These are phyloP conservation scores for Andrena fulva DNA, from an alignment of 2,888 invertebrate genomes.

Conservation along the genomic window DNA sequence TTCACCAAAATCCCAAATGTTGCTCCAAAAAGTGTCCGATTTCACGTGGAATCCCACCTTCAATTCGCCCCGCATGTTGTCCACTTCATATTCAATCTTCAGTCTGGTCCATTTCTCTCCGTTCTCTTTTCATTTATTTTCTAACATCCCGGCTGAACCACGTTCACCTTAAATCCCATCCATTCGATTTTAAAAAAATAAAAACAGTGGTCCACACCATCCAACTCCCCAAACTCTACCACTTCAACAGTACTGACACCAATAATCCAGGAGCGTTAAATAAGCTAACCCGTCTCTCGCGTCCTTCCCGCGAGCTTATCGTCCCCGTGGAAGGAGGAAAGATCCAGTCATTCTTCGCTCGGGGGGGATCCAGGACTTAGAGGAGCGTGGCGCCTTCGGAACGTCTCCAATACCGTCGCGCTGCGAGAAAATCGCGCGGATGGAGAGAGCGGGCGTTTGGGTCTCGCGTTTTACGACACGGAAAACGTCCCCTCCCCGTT, in stretches of 20 bases:
- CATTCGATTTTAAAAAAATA: no score
- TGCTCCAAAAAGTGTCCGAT: no score
- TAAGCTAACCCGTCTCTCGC: constrained; percentile 38
- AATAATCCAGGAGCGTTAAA: constrained; percentile 41
- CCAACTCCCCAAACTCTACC: neutral
- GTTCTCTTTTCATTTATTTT: no score
- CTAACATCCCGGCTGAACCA: no score
- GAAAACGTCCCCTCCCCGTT: constrained; percentile 17
- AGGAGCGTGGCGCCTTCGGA: neutral
- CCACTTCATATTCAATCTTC: no score
- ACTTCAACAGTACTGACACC: neutral
- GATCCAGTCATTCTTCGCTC: constrained; percentile 24
- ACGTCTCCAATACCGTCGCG: constrained; percentile 34
- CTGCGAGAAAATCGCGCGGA: constrained; percentile 53
- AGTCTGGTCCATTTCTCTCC: no score
- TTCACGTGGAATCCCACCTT: no score
- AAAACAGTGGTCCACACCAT: neutral
- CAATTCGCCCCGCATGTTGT: no score
- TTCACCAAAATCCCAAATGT: no score
- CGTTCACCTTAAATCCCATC: no score
- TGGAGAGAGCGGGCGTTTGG: neutral
- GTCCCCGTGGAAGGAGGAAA: constrained; percentile 1
- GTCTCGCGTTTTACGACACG: constrained; percentile 67
- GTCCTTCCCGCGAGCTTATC: constrained; percentile 25
- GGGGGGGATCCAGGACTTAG: constrained; percentile 6